Evolutionary conservation across 2,888 invertebrate genomes (phyloP), one percentile per base, ranked within the genome.

Genomic region (Oxyscelio sp.): DNA sequence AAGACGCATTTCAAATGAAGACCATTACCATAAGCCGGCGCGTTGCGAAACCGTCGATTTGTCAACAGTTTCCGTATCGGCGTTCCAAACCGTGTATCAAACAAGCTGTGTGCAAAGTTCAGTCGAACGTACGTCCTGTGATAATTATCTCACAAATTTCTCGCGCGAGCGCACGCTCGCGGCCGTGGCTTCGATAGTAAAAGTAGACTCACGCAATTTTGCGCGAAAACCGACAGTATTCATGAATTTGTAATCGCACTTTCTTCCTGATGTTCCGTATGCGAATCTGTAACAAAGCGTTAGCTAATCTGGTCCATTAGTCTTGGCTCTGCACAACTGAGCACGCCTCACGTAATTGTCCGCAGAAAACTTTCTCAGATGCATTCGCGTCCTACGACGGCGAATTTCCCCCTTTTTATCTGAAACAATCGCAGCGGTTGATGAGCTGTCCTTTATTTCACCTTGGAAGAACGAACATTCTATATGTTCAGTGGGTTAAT

Each of bases 301-400:
- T 75, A 65, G 75, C 74, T 74, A 74, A 74, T 74, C 54, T 22
- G 74, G 74, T 15, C 74, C 74, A 74, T 56, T 74, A 56, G 74
- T 65, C 63, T 54, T 74, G 34, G 45, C 19, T 63, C n/a, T 50
- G 63, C 74, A 74, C 52, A 74, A 52, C 40, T 31, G 63, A 50
- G 43, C 38, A 43, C 38, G n/a, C 11, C 27, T 21, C 9, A 19
- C 11, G 27, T 63, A 54, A 74, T 74, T 52, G 38, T 45, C 6
- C 38, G 21, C 22, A 24, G 56, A 38, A 73, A 74, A 74, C 63
- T 65, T 74, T 74, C 74, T 74, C 54, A 31, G 15, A 11, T 74
- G 45, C 45, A 45, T 17, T 43, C 19, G 11, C 21, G 0, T 50
- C 24, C 50, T 13, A 43, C 11, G 21, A 38, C 38, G 43, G 48